phyloP scores from a whole-genome alignment of 2,113 vertebrate species.

The Limanda limanda region DNA sequence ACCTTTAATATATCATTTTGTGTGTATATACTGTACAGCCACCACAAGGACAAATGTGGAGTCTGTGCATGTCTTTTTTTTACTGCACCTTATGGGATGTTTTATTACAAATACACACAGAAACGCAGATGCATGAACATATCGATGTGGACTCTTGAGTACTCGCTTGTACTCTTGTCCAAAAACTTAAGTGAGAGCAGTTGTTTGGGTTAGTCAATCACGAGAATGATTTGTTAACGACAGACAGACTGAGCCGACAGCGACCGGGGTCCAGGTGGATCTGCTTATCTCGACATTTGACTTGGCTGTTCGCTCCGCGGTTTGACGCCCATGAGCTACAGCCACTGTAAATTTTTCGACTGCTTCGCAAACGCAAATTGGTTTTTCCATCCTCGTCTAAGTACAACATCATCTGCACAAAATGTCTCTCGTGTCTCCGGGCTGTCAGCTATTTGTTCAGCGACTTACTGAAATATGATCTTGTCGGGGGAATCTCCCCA shows the following conservation, averaged over 20 bases:
- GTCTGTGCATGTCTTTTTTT: neutral
- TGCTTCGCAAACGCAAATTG: slow-evolving; percentile 27
- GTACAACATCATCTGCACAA: slow-evolving; percentile 16
- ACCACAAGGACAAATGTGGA: neutral
- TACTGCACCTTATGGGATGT: neutral
- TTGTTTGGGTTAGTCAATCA: neutral
- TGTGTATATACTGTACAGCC: neutral
- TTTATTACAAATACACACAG: neutral
- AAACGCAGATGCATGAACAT: neutral
- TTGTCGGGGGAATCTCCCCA: neutral
- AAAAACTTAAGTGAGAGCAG: neutral
- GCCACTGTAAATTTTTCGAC: slow-evolving; percentile 8
- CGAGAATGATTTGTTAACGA: neutral
- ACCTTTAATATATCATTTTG: slow-evolving; percentile 26
- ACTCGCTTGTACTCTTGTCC: neutral
- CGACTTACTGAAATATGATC: slow-evolving; percentile 27
- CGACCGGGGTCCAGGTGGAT: slow-evolving; percentile 9
- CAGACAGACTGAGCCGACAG: slow-evolving; percentile 3
- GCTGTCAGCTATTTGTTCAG: slow-evolving; percentile 16
- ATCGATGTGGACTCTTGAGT: neutral
- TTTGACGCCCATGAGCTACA: slow-evolving; percentile 5
- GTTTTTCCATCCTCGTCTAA: slow-evolving; percentile 27
- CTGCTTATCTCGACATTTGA: slow-evolving; percentile 6
- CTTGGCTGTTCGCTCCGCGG: slow-evolving; percentile 6
- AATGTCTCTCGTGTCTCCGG: slow-evolving; percentile 16